Conservation (phyloP, 2,888 invertebrate species). For the Acrobeloides nanus region DNA sequence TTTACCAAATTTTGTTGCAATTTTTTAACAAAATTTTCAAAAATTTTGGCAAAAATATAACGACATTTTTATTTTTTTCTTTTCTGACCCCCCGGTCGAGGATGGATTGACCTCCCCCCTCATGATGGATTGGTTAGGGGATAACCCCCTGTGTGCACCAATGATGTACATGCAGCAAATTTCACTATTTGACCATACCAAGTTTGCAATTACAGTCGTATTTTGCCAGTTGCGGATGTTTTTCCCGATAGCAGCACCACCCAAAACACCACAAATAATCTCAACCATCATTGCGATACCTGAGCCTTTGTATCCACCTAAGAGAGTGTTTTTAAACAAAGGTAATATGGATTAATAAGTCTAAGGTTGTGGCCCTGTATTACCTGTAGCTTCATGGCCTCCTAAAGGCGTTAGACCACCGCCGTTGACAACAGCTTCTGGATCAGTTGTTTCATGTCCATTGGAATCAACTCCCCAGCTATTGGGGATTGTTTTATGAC, state of each 20-base stretch:
- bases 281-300: conserved; percentile 79
- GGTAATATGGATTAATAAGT: too few species aligned
- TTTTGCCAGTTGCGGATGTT: conserved; percentile 72
- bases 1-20: too few species aligned
- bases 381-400: conserved; percentile 56
- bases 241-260: conserved; percentile 67
- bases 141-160: too few species aligned
- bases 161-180: too few species aligned
- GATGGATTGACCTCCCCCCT: too few species aligned
- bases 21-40: too few species aligned
- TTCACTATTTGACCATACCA: too few species aligned
- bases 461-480: conserved; percentile 77
- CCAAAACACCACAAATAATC: conserved; percentile 69
- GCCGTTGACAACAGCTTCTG: conserved; percentile 48
- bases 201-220: conserved; percentile 62
- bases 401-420: conserved; percentile 58
- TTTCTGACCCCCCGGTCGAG: too few species aligned
- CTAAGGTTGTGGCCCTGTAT: conserved; percentile 35
- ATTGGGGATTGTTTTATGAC: conserved; percentile 65
- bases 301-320: conserved; percentile 75
- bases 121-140: too few species aligned
- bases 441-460: conserved; percentile 57
- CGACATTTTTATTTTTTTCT: too few species aligned
- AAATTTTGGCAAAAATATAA: too few species aligned
- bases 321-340: too few species aligned